Evolutionary conservation across 1,140 invertebrate species (phyloP), one percentile per base, ranked within the genome.

Genomic region (Fopius arisanus): DNA sequence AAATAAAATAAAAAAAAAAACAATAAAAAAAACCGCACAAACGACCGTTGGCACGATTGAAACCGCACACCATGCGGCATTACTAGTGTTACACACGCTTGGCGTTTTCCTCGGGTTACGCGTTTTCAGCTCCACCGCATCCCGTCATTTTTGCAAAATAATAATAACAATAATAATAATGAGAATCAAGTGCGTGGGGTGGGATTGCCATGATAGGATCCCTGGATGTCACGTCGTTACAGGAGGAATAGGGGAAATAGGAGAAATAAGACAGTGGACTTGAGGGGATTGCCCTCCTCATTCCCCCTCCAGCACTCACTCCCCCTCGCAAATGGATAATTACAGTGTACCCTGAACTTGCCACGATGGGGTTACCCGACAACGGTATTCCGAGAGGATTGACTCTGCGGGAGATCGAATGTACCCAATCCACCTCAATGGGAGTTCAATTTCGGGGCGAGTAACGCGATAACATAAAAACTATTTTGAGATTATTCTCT

Each of bases 21-120:
- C n/a, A n/a, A n/a, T n/a, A n/a, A n/a, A 65, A 65, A 65, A 65
- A 65, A 33, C 62, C 62, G 33, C 62, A 65, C 10, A 33, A 65
- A 65, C 62, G 62, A 65, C 29, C 62, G 62, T 65, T 65, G 62
- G 62, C 26, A 33, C 29, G 62, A 65, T 65, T 65, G 62, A 65
- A 65, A 65, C 29, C 62, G 62, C 28, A 65, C 62, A 65, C 62
- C 62, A 65, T 65, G 62, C 62, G 28, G 62, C 62, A 65, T 65
- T 65, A 65, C 62, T 65, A 65, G 62, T 65, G 62, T 65, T 65
- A 65, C 62, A 65, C 62, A 65, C 62, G 62, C 29, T 65, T 33
- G 26, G 29, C 62, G 62, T 65, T 65, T 65, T 65, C 12, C 62
- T 65, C 28, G n/a, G n/a, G 62, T 65, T 65, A 65, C 29, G 29